Evolutionary conservation across 2,113 vertebrate species (phyloP).

Genomic region (Saimiri boliviensis): DNA sequence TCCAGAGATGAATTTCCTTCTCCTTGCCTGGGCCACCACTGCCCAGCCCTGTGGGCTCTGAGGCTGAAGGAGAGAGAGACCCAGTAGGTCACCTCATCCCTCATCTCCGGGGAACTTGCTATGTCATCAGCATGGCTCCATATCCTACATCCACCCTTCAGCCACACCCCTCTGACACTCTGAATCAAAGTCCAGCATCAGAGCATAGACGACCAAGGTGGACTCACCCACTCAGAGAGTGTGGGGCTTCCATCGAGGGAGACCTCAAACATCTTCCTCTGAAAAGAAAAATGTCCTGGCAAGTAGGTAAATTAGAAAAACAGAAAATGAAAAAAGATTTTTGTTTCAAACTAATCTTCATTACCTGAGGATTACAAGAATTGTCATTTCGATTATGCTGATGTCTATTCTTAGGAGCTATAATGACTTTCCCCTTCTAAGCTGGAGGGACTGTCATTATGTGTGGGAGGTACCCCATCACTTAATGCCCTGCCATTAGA

Average conservation of each 20-base stretch:
- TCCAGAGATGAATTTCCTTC: background rate
- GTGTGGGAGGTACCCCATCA: slow-evolving; percentile 77
- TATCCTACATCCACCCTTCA: fast-evolving
- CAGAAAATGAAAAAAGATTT: slow-evolving; percentile 26
- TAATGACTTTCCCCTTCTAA: slow-evolving; percentile 75
- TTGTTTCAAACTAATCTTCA: slow-evolving; percentile 81
- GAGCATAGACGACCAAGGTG: fast-evolving
- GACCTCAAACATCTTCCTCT: background rate
- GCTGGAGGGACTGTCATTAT: slow-evolving; percentile 75
- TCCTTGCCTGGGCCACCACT: background rate
- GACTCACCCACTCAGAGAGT: background rate
- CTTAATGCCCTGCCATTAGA: slow-evolving; percentile 70
- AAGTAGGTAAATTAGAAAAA: slow-evolving; percentile 49
- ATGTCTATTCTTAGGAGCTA: slow-evolving; percentile 74
- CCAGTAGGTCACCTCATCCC: fast-evolving
- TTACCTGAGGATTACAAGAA: slow-evolving; percentile 75
- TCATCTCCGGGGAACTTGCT: fast-evolving
- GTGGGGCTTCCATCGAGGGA: no score
- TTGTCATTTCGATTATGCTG: slow-evolving; percentile 79
- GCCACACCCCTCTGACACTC: fast-evolving
- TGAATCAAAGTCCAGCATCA: background rate
- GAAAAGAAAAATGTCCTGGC: background rate
- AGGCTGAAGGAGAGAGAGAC: background rate
- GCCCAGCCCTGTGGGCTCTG: background rate
- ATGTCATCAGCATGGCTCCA: fast-evolving